A percentile compares a stretch with the other conserved stretches of the same genome.
Conservation (phyloP, 1,140 invertebrate species). For the Latrodectus geometricus region DNA sequence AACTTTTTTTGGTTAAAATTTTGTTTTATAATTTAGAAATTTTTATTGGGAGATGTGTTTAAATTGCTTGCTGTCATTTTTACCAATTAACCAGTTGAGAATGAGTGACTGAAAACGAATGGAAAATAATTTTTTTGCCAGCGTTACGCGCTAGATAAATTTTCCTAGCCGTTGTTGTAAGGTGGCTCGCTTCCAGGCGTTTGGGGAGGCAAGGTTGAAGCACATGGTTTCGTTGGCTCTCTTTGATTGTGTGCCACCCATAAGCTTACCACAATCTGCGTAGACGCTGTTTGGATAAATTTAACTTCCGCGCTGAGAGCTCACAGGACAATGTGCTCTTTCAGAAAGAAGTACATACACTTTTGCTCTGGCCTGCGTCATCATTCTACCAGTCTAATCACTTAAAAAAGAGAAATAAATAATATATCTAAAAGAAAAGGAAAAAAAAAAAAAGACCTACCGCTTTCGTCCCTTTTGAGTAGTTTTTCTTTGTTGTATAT, state of each 20-base stretch:
- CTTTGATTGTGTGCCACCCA: slow-evolving; percentile 42
- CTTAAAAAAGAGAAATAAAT: slow-evolving; percentile 21
- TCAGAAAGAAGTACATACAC: slow-evolving; percentile 40
- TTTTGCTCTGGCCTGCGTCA: slow-evolving; percentile 51
- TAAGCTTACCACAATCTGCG: slow-evolving; percentile 40
- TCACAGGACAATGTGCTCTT: slow-evolving; percentile 56
- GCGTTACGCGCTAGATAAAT: not conserved
- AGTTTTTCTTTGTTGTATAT: not conserved
- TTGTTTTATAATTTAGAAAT: no score
- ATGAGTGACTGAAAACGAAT: not conserved
- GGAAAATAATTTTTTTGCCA: not conserved
- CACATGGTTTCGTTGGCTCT: slow-evolving; percentile 21
- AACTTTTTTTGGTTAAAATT: no score
- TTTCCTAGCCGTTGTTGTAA: slow-evolving; percentile 10
- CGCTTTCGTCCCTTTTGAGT: slow-evolving; percentile 25
- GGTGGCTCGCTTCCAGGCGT: slow-evolving; percentile 41
- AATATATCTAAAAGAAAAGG: not conserved
- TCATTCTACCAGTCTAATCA: slow-evolving; percentile 50
- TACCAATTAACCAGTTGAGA: not conserved
- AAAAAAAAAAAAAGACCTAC: not conserved
- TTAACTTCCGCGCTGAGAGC: slow-evolving; percentile 52
- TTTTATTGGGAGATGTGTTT: no score
- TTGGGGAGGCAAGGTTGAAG: slow-evolving; percentile 30
- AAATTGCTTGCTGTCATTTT: not conserved
- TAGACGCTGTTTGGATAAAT: slow-evolving; percentile 57